phyloP scores from a whole-genome alignment of 2,888 invertebrate species.

The Bombylius discolor region DNA sequence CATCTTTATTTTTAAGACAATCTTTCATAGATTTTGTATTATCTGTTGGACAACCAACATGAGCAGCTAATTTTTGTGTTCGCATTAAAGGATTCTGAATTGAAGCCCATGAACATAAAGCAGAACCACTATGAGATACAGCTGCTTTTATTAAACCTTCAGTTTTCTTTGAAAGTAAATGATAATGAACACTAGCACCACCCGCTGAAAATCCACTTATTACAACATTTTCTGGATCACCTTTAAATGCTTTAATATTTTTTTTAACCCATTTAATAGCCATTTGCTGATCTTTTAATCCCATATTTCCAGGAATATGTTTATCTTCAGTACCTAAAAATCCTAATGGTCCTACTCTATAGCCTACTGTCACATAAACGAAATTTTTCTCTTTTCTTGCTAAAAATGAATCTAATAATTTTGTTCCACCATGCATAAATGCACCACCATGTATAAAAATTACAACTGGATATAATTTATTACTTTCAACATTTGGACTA shows the following conservation, averaged over 20 bases:
- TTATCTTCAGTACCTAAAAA: constrained; percentile 63
- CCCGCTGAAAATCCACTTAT: constrained; percentile 60
- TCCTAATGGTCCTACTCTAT: constrained; percentile 59
- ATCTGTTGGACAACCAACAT: constrained; percentile 48
- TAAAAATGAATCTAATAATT: constrained; percentile 41
- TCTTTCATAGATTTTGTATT: constrained; percentile 44
- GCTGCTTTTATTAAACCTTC: constrained; percentile 21
- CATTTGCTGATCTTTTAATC: constrained; percentile 58
- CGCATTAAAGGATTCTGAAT: constrained; percentile 44
- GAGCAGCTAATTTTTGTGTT: constrained; percentile 44
- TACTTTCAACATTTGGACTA: constrained; percentile 37
- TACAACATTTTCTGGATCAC: constrained; percentile 55
- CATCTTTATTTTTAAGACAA: constrained; percentile 50
- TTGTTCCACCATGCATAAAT: constrained; percentile 51
- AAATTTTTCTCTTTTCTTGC: constrained; percentile 48
- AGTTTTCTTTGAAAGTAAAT: constrained; percentile 50
- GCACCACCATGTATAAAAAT: constrained; percentile 56
- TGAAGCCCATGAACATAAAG: constrained; percentile 46
- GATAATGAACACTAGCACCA: constrained; percentile 60
- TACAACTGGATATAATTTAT: constrained; percentile 45
- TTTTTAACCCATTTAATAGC: constrained; percentile 56
- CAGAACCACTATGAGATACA: constrained; percentile 53
- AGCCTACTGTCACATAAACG: constrained; percentile 55
- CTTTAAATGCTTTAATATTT: constrained; percentile 57
- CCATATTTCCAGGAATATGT: constrained; percentile 54